Base-by-base conservation (phyloP, 2,113 vertebrate species). In the Ranitomeya imitator region DNA sequence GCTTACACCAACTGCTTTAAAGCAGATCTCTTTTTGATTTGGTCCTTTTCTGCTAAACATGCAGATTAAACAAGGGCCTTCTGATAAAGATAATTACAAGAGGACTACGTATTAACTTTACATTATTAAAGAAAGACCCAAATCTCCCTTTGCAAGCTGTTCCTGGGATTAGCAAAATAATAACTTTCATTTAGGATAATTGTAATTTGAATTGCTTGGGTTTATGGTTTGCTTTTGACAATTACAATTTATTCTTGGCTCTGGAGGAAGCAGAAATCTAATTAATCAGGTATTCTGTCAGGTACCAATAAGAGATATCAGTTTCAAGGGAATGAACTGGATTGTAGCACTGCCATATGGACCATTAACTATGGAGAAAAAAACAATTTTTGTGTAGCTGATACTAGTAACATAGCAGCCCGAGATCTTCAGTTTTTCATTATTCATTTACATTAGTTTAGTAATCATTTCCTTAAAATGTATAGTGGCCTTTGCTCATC, bases 111-210 rank as follows among this genome's bases (percentile, higher is more conserved):
- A 95, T 95, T 95, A 95, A 95, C 94, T 95, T 94, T 92, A 93
- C 93, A 89, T 94, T 95, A 96, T 95, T 96, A 94, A 95, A 95
- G 93, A 94, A 94, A 95, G 93, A 95, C 93, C 94, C 95, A 94
- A 95, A 95, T 96, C 95, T 95, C 93, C 90, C 92, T 88, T 91
- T 2, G 90, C 94, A 96, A 96, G 95, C 95, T 95, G 95, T 94
- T 95, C 93, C 90, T 0, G 0, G 94, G 95, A 95, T 96, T 96
- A 96, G 91, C 93, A 92, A 92, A 95, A 95, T 93, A 95, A 94
- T 94, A 94, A 96, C 94, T 96, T 96, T 96, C 95, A 93, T 96
- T 94, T 93, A 92, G 91, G 93, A 93, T 94, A 94, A 96, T 94
- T 95, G 94, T 94, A 90, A 86, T 93, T 92, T 91, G 93, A 80